A percentile compares a stretch with the other conserved stretches of the same genome.
Evolutionary conservation across 2,888 invertebrate species (phyloP).

Genomic region (Dynastes grantii): DNA sequence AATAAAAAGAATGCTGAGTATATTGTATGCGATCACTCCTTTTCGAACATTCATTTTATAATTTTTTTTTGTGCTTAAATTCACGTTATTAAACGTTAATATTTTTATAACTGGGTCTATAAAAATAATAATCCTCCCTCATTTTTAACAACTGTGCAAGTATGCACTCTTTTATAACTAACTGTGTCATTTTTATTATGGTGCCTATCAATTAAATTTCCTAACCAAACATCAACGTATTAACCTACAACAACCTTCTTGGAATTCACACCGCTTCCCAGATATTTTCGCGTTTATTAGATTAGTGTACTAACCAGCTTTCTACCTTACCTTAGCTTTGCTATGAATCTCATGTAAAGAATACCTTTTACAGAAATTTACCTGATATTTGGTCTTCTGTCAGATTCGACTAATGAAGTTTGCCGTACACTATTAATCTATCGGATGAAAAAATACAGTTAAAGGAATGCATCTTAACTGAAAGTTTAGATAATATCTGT

Average conservation of each 20-base stretch:
- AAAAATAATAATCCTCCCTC: no score
- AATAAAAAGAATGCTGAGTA: constrained; percentile 1
- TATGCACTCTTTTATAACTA: no score
- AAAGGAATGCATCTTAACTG: constrained; percentile 58
- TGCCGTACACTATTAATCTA: constrained; percentile 65
- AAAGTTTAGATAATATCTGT: constrained; percentile 51
- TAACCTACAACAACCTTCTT: no score
- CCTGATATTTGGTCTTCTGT: constrained; percentile 61
- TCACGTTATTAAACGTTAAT: no score
- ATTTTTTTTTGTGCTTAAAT: no score
- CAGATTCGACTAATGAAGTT: constrained; percentile 63
- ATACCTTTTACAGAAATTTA: constrained; percentile 58
- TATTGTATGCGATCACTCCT: not conserved
- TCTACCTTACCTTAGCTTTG: constrained; percentile 45
- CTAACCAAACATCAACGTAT: no score
- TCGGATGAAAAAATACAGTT: constrained; percentile 61
- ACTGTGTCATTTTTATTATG: not conserved
- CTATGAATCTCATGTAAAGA: constrained; percentile 30
- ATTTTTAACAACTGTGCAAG: no score
- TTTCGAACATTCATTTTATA: no score
- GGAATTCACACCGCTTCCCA: no score
- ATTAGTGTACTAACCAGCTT: constrained; percentile 7
- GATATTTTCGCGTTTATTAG: not conserved
- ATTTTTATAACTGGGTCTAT: no score
- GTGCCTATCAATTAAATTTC: not conserved